Evolutionary conservation across 2,113 vertebrate species (phyloP).

Genomic region (Emydocephalus ijimae): DNA sequence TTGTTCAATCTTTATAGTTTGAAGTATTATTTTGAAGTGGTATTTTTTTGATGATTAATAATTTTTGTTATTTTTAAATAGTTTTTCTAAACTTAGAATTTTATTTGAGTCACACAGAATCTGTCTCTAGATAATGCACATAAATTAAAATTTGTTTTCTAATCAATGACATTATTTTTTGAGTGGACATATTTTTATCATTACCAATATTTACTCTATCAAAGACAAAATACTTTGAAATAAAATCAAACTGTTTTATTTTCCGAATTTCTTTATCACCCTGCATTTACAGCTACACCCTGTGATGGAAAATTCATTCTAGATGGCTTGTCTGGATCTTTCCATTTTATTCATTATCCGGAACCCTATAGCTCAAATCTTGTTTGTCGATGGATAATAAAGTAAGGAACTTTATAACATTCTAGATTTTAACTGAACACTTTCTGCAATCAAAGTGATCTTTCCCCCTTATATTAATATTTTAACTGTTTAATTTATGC

Average conservation of each 20-base stretch:
- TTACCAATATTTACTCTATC: background rate
- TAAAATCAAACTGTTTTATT: background rate
- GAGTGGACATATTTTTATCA: background rate
- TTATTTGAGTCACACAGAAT: background rate
- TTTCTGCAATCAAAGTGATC: background rate
- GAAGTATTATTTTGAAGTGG: background rate
- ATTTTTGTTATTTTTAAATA: background rate
- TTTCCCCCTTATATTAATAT: background rate
- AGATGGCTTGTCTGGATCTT: slow-evolving; percentile 68
- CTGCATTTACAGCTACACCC: slow-evolving; percentile 63
- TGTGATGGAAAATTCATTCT: slow-evolving; percentile 78
- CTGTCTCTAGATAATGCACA: slow-evolving; percentile 14
- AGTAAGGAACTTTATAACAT: slow-evolving; percentile 56
- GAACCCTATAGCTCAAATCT: slow-evolving; percentile 47
- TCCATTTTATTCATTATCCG: slow-evolving; percentile 70
- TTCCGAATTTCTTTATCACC: background rate
- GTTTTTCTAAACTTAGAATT: background rate
- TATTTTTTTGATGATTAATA: background rate
- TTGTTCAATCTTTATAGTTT: background rate
- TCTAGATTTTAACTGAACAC: background rate
- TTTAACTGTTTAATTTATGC: background rate
- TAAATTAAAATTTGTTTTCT: background rate
- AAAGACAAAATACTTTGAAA: background rate
- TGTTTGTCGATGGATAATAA: slow-evolving; percentile 74
- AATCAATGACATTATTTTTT: background rate